Evolutionary conservation across 2,888 invertebrate genomes (phyloP).

Genomic region (Hypselothyrea guttata): DNA sequence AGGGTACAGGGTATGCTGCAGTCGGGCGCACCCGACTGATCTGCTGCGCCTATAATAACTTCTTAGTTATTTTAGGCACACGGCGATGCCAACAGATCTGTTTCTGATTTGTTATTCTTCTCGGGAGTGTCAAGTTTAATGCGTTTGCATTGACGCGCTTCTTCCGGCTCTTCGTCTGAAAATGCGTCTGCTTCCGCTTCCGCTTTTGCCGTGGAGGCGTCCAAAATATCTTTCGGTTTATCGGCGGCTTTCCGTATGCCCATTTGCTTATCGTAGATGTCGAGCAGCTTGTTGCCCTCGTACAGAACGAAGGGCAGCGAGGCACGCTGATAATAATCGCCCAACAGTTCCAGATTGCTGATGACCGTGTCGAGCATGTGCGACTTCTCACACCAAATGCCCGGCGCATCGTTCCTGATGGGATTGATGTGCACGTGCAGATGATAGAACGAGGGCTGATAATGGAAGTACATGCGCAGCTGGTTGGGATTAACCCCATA

Average conservation of each 20-base stretch:
- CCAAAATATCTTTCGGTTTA: background rate
- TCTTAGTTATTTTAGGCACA: constrained; percentile 35
- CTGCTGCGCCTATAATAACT: too few relatives aligned
- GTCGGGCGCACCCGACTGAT: too few relatives aligned
- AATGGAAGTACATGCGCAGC: constrained; percentile 94
- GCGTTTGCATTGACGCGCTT: constrained; percentile 46
- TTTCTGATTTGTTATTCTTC: constrained; percentile 24
- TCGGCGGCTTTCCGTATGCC: constrained; percentile 33
- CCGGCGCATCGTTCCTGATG: constrained; percentile 90
- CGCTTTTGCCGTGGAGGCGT: background rate
- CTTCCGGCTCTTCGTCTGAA: constrained; percentile 53
- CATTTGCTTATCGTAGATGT: constrained; percentile 83
- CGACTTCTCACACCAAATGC: constrained; percentile 92
- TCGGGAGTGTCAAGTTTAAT: constrained; percentile 47
- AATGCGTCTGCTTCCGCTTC: constrained; percentile 21
- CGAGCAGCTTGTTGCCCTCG: constrained; percentile 89
- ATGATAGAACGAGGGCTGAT: constrained; percentile 98
- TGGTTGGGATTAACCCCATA: constrained; percentile 88
- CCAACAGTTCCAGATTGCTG: constrained; percentile 91
- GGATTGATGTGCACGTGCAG: constrained; percentile 96
- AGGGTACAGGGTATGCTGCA: too few relatives aligned
- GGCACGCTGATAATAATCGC: constrained; percentile 92
- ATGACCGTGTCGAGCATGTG: constrained; percentile 95
- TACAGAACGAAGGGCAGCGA: constrained; percentile 91
- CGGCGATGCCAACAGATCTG: constrained; percentile 32